A percentile compares a stretch with the other conserved stretches of the same genome.
Evolutionary conservation across 2,888 invertebrate genomes (phyloP).

Genomic region (Quadroppia sp.): DNA sequence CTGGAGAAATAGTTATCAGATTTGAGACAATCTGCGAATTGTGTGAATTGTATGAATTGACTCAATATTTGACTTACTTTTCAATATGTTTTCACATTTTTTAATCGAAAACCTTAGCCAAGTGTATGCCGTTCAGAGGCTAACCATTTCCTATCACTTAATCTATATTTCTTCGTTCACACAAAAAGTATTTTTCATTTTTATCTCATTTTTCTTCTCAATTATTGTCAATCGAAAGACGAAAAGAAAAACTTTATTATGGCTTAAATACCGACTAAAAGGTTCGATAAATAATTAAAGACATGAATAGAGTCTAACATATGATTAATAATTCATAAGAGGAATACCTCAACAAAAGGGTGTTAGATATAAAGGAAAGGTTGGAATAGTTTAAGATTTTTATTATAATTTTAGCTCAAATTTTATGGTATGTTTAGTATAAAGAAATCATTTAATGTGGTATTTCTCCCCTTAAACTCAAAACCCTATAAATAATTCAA

Average conservation of each 20-base stretch:
- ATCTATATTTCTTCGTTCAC: neutral
- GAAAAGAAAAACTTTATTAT: slow-evolving; percentile 20
- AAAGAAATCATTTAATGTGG: too few species aligned
- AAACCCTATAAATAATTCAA: too few species aligned
- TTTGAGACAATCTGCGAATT: neutral
- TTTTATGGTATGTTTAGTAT: too few species aligned
- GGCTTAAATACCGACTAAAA: neutral
- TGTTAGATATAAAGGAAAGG: too few species aligned
- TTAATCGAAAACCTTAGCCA: neutral
- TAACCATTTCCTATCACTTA: neutral
- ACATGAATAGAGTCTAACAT: neutral
- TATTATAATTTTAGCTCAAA: too few species aligned
- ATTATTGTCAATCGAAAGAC: slow-evolving; percentile 21
- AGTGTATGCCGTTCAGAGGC: neutral
- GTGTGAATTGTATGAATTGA: neutral
- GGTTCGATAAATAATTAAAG: slow-evolving; percentile 20
- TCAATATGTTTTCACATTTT: neutral
- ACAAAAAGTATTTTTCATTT: slow-evolving; percentile 14
- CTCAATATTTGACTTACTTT: neutral
- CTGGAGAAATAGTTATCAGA: too few species aligned
- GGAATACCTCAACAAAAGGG: neutral
- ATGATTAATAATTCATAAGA: slow-evolving; percentile 21
- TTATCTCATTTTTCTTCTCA: slow-evolving; percentile 8
- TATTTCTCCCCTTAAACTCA: too few species aligned
- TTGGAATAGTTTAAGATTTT: too few species aligned